phyloP scores from a whole-genome alignment of 2,797 vertebrate genomes.

The Echiichthys vipera region DNA sequence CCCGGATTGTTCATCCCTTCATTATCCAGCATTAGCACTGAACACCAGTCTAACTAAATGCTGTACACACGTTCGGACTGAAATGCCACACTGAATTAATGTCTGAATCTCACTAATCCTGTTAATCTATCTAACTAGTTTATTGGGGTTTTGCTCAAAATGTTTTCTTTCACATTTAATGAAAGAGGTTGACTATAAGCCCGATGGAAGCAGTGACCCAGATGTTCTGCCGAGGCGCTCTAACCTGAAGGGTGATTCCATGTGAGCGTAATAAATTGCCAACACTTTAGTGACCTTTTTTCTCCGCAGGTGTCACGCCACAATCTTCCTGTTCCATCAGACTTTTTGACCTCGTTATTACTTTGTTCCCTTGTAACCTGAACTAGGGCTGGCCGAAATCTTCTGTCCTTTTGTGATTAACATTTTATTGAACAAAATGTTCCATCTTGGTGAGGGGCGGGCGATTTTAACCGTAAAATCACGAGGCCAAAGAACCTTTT shows the following conservation, averaged over 20 bases:
- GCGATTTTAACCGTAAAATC: no score
- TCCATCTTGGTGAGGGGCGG: no score
- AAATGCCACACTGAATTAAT: conserved; percentile 58
- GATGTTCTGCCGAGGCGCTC: conserved; percentile 14
- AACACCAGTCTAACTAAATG: conserved; percentile 35
- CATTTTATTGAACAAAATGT: no score
- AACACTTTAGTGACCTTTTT: conserved; percentile 41
- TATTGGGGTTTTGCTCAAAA: conserved; percentile 40
- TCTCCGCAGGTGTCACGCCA: conserved; percentile 17
- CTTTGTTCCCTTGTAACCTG: conserved; percentile 1
- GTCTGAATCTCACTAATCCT: conserved; percentile 57
- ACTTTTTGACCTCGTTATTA: conserved; percentile 1
- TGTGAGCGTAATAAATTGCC: conserved; percentile 31
- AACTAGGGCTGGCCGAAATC: no score
- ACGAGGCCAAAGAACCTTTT: no score
- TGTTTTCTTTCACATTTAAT: conserved; percentile 8
- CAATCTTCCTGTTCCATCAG: conserved; percentile 4
- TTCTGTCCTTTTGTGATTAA: no score
- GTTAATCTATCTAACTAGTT: conserved; percentile 57
- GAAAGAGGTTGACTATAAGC: conserved; percentile 17
- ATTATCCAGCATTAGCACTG: conserved; percentile 64
- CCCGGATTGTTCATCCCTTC: conserved; percentile 56
- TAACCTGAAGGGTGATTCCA: conserved; percentile 25
- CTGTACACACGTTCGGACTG: conserved; percentile 38
- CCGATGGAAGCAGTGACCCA: conserved; percentile 43